Evolutionary conservation across 2,888 invertebrate genomes (phyloP), one percentile per base, ranked within the genome.

Genomic region (Zygaena filipendulae): DNA sequence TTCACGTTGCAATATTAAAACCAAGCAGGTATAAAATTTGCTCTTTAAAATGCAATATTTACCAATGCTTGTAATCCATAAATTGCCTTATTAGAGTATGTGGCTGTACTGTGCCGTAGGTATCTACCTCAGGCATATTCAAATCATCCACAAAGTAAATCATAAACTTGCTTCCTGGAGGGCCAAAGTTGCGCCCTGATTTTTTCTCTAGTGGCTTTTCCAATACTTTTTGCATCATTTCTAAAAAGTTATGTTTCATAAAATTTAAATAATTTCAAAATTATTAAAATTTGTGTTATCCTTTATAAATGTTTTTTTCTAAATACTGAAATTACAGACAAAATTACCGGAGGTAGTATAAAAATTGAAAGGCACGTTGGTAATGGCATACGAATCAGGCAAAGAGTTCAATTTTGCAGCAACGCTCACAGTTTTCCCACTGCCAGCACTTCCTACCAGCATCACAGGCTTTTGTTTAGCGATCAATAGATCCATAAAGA

Each of bases 81-180:
- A 92, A 94, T 59, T 97, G 94, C 11, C 96, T 81, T 36, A 97
- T 89, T 2, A 97, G 81, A 0, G 97, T 97, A 54, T 97, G 97
- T 0, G 97, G 95, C 57, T 96, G 96, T 8, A 96, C 96, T 0
- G 97, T 97, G 31, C 92, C 94, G 61, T 96, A 97, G 30, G 84
- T 85, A 62, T 97, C 97, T 3, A 96, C 95, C 75, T 95, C 95
- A 0, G 97, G 97, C 95, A 97, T 97, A 60, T 97, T 97, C 87
- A 97, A 86, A 51, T 97, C 97, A 52, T 97, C 97, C 32, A 97
- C 87, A 60, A 97, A 97, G 67, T 95, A 97, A 29, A 97, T 87
- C 83, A 97, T 88, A 11, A 85, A 86, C 64, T 95, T 95, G 54
- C 85, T 92, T n/a, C 95, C 96, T 0, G 94, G 92, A 0, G 97